These are phyloP conservation scores for Geotrypetes seraphini DNA, from an alignment of 2,797 vertebrate species.

Conservation along the genomic window DNA sequence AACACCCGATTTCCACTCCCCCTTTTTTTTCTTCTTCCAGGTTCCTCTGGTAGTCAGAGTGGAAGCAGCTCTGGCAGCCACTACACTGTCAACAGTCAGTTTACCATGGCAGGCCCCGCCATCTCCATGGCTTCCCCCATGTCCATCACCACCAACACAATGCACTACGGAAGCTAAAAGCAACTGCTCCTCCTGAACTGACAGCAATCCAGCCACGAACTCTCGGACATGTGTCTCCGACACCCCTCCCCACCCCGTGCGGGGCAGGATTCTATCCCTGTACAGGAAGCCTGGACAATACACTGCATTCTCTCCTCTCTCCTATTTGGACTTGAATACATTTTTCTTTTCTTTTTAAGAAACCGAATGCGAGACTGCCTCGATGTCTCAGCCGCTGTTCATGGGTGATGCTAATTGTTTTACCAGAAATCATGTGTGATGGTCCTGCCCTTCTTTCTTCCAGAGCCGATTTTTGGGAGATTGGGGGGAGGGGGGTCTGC, in stretches of 20 bases:
- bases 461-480: neutral
- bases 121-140: constrained; percentile 93
- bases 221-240: neutral
- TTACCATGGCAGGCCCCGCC: constrained; percentile 87
- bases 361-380: neutral
- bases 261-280: constrained; percentile 5
- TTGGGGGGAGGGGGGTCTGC: neutral
- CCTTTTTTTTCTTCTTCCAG: constrained; percentile 33
- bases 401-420: too few species aligned
- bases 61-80: constrained; percentile 63
- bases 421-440: constrained; percentile 12
- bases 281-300: constrained; percentile 6
- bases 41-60: constrained; percentile 68
- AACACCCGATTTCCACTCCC: too few species aligned
- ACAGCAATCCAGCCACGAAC: constrained; percentile 16
- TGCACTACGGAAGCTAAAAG: constrained; percentile 90
- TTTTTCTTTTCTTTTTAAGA: constrained; percentile 24
- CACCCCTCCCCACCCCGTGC: neutral
- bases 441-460: constrained; percentile 1
- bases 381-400: neutral
- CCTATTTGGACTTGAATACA: constrained; percentile 37
- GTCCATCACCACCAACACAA: constrained; percentile 91
- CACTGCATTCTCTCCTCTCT: constrained; percentile 24
- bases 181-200: constrained; percentile 8
- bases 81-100: constrained; percentile 88